A percentile compares a stretch with the other conserved stretches of the same genome.
Conservation (phyloP, 2,888 invertebrate species). For the Drosophila conformis region DNA sequence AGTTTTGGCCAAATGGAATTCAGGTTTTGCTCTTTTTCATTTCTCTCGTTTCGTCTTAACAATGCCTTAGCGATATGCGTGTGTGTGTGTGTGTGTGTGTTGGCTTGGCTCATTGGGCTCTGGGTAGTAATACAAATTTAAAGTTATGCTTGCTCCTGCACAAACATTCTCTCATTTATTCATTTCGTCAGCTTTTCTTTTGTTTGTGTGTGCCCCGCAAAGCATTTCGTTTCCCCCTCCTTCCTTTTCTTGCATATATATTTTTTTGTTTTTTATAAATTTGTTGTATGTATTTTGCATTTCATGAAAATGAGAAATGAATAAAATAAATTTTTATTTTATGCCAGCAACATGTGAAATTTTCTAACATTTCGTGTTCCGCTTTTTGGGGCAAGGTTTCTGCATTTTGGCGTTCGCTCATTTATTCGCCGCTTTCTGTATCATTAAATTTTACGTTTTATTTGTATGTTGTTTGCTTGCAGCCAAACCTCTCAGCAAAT, state of each 20-base stretch:
- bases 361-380: constrained; percentile 46
- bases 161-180: constrained; percentile 69
- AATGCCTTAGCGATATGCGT: constrained; percentile 53
- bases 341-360: constrained; percentile 82
- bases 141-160: constrained; percentile 70
- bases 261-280: constrained; percentile 49
- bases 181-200: constrained; percentile 67
- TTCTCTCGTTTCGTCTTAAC: constrained; percentile 49
- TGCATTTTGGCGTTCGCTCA: constrained; percentile 21
- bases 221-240: constrained; percentile 12
- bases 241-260: not conserved
- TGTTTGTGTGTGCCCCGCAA: constrained; percentile 19
- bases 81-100: constrained; percentile 18
- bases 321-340: constrained; percentile 84
- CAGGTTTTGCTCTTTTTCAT: constrained; percentile 50
- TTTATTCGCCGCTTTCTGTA: constrained; percentile 44
- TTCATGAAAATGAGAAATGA: constrained; percentile 79
- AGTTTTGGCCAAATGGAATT: constrained; percentile 69
- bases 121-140: constrained; percentile 80
- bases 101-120: constrained; percentile 71
- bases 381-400: constrained; percentile 38
- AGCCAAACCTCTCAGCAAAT: constrained; percentile 4
- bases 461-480: constrained; percentile 28
- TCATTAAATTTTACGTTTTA: constrained; percentile 70
- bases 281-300: constrained; percentile 68